Evolutionary conservation across 2,888 invertebrate species (phyloP).

Genomic region (Abrostola tripartita): DNA sequence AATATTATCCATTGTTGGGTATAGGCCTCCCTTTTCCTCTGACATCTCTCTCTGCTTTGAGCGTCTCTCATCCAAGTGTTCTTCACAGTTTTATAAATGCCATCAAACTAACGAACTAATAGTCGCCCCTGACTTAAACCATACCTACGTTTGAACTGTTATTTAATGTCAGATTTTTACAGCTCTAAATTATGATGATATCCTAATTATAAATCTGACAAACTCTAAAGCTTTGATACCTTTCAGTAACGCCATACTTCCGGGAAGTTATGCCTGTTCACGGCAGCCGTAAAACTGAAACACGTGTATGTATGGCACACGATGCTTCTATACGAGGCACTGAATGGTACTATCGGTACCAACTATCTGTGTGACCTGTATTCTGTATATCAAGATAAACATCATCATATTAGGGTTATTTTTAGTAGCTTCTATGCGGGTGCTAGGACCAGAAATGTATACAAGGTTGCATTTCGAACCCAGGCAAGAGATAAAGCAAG

Average conservation of each 20-base stretch:
- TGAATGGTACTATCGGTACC: conserved; percentile 9
- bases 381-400: neutral
- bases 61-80: too few relatives aligned
- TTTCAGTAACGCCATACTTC: neutral
- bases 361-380: conserved; percentile 1
- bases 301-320: neutral
- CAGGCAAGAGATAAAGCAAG: too few relatives aligned
- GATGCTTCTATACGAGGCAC: conserved; percentile 1
- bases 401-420: neutral
- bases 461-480: too few relatives aligned
- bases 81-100: too few relatives aligned
- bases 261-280: neutral
- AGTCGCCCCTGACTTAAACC: too few relatives aligned
- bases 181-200: neutral
- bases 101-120: too few relatives aligned
- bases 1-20: too few relatives aligned
- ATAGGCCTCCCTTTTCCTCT: too few relatives aligned
- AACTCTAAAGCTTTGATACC: neutral
- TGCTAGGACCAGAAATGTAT: neutral
- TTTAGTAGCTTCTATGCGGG: neutral
- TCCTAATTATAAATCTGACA: neutral
- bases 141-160: too few relatives aligned
- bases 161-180: too few relatives aligned
- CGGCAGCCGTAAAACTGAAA: neutral
- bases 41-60: too few relatives aligned